These are phyloP conservation scores for Caenorhabditis afra DNA, from an alignment of 2,888 invertebrate species.

Conservation along the genomic window DNA sequence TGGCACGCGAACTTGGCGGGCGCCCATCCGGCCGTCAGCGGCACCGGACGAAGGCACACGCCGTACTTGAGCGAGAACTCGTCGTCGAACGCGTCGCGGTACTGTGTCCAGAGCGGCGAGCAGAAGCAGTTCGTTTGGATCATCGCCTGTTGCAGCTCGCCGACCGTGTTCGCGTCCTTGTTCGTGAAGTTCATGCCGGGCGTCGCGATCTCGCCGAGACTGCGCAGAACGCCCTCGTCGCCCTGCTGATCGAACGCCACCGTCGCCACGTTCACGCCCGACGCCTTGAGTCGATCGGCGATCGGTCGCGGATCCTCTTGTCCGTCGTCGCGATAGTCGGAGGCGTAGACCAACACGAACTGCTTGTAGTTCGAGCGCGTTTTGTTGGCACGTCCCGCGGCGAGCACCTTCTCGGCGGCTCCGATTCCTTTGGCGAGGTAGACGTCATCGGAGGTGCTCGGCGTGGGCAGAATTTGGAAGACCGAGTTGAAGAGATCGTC, in stretches of 20 bases:
- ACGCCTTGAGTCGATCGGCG: conserved; percentile 52
- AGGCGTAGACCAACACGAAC: conserved; percentile 44
- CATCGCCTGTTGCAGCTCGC: conserved; percentile 51
- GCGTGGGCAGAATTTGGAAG: conserved; percentile 16
- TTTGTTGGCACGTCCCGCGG: conserved; percentile 14
- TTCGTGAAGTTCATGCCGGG: conserved; percentile 47
- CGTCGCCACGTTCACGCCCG: conserved; percentile 52
- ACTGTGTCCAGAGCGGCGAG: conserved; percentile 53
- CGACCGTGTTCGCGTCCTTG: conserved; percentile 42
- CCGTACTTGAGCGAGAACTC: conserved; percentile 38
- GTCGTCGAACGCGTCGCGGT: conserved; percentile 23
- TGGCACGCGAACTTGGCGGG: conserved; percentile 39
- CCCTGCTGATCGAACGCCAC: conserved; percentile 60
- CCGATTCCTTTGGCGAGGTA: conserved; percentile 45
- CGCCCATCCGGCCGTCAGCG: conserved; percentile 21
- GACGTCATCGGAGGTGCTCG: conserved; percentile 29
- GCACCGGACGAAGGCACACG: conserved; percentile 40
- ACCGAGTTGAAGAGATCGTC: conserved; percentile 25
- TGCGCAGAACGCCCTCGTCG: conserved; percentile 30
- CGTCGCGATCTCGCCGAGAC: conserved; percentile 51
- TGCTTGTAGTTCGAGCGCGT: conserved; percentile 35
- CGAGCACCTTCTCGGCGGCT: conserved; percentile 34
- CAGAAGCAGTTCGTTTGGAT: conserved; percentile 63
- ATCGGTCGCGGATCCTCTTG: conserved; percentile 49
- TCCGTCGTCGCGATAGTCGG: conserved; percentile 47